Evolutionary conservation across 1,140 invertebrate genomes (phyloP), one percentile per base, ranked within the genome.

Genomic region (Phocides pigmalion): DNA sequence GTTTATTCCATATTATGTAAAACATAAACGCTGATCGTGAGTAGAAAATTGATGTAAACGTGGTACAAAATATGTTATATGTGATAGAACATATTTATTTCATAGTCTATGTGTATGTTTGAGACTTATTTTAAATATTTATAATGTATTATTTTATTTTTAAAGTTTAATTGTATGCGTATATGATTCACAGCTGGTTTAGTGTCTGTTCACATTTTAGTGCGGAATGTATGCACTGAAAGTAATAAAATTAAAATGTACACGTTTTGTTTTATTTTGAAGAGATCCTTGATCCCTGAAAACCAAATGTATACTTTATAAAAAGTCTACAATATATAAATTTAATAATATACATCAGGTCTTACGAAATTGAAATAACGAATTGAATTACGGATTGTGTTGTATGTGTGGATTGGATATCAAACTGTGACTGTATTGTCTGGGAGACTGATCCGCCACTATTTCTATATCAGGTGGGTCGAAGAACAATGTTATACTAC

Each of bases 61-160:
- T 75, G 72, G 79, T 79, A 81, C 79, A 81, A 81, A 81, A 62
- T 70, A 46, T 62, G 62, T 75, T 73, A 70, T 62, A 71, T 79
- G 74, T 81, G 79, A 81, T 79, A 79, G n/a, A 51, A 41, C 58
- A 59, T 79, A 72, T 81, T 73, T 76, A 74, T 75, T 72, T 68
- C 5, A 67, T 70, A 69, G 62, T 74, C 46, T 70, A 72, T 69
- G 20, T 53, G 32, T 56, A 50, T 58, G 22, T 69, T 50, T 39
- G 62, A 61, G 28, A 62, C 37, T 65, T 22, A 47, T 42, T 50
- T 42, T 28, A 53, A 64, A 49, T 66, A 47, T 62, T 67, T 51
- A 63, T 66, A 32, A 22, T 47, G 56, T 59, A 28, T 59, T 59
- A 63, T 15, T 63, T 22, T 51, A 28, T n/a, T n/a, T n/a, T n/a